Conservation (phyloP, 2,113 vertebrate species). For the Zapus hudsonius region DNA sequence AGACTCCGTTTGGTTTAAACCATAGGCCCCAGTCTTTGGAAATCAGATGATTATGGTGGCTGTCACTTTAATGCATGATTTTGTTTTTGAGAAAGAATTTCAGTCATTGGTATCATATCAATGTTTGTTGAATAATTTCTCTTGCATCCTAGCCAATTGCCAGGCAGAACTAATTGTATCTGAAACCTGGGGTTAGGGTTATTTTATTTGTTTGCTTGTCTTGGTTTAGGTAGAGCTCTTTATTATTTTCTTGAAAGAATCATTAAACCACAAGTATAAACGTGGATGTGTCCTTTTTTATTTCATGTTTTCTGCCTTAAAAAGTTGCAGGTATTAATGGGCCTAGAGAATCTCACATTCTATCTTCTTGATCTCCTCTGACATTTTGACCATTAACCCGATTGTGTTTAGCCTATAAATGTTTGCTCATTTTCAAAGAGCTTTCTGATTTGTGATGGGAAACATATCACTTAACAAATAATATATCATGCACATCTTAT, state of each 20-base stretch:
- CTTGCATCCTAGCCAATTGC: slow-evolving; percentile 16
- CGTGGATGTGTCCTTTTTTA: background rate
- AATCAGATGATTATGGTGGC: background rate
- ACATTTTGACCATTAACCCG: background rate
- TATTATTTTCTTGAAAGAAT: background rate
- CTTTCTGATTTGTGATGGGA: background rate
- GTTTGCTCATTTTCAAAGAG: background rate
- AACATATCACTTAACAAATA: slow-evolving; percentile 25
- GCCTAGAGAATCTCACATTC: background rate
- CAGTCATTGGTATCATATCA: background rate
- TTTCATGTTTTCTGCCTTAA: background rate
- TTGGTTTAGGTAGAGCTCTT: background rate
- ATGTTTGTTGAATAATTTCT: background rate
- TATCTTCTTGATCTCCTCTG: background rate
- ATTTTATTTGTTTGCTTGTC: background rate
- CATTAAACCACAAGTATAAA: background rate
- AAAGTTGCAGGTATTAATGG: background rate
- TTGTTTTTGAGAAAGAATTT: background rate
- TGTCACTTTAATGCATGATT: background rate
- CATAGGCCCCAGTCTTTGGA: background rate
- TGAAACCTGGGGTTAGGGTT: background rate
- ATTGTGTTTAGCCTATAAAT: background rate
- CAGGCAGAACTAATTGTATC: slow-evolving; percentile 2
- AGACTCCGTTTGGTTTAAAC: background rate
- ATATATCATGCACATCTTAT: background rate